These are phyloP conservation scores for Caenorhabditis afra DNA, from an alignment of 2,888 invertebrate genomes.

Conservation along the genomic window DNA sequence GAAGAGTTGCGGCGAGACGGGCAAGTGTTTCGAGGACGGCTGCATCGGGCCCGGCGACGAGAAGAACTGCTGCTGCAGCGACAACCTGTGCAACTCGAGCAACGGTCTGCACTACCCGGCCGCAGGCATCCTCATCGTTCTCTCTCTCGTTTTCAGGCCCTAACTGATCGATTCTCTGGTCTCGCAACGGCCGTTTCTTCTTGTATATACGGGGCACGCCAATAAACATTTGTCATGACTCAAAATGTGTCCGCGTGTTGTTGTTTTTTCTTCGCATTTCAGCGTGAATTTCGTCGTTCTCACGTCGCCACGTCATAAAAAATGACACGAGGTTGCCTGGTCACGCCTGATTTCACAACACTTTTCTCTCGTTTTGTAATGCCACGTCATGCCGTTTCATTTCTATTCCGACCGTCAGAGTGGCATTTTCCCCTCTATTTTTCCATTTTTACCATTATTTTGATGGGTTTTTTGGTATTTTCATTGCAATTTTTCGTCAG, in stretches of 20 bases:
- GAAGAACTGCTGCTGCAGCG: constrained; percentile 68
- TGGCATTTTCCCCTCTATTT: too few species aligned
- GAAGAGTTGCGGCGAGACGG: constrained; percentile 66
- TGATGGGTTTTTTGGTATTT: too few species aligned
- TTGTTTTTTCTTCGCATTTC: background rate
- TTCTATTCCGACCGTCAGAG: too few species aligned
- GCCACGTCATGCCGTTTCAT: too few species aligned
- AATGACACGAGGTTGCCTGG: too few species aligned
- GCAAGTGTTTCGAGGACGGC: constrained; percentile 69
- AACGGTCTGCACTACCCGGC: constrained; percentile 56
- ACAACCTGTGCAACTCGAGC: constrained; percentile 69
- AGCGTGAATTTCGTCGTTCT: background rate
- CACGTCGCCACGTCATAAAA: too few species aligned
- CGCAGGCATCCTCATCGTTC: constrained; percentile 60
- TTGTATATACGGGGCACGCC: constrained; percentile 29
- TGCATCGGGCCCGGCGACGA: constrained; percentile 65
- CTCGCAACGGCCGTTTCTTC: background rate
- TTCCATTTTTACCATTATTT: too few species aligned
- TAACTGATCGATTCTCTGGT: constrained; percentile 24
- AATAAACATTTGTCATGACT: constrained; percentile 7
- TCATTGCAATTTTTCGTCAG: background rate
- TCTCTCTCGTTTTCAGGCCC: constrained; percentile 57
- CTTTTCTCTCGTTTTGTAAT: too few species aligned
- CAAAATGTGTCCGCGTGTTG: background rate
- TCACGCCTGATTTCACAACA: too few species aligned